Evolutionary conservation across 92 coral and sea anemone genomes (phyloP).

Genomic region (Actinernus sp.): DNA sequence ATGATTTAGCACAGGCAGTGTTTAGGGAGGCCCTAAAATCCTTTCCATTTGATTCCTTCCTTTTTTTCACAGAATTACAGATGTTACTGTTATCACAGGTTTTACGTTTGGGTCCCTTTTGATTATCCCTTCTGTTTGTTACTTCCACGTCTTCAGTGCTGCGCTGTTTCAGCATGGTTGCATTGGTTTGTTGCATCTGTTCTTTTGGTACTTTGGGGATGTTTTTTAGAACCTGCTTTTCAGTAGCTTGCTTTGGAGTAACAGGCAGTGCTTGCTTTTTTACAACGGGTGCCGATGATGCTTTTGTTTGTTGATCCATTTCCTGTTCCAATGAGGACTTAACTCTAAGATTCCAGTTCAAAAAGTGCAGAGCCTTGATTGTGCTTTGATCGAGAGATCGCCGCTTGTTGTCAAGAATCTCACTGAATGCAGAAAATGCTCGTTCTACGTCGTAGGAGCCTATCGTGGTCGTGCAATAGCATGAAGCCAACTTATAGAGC

Average conservation of each 20-base stretch:
- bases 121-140: no score
- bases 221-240: no score
- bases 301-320: conserved; percentile 3
- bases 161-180: no score
- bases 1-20: background rate
- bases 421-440: conserved; percentile 57
- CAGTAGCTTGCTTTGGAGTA: no score
- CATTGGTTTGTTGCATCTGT: background rate
- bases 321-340: conserved; percentile 28
- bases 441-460: conserved; percentile 63
- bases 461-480: conserved; percentile 58
- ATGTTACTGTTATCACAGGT: no score
- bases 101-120: no score
- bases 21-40: background rate
- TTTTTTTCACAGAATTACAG: no score
- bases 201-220: background rate
- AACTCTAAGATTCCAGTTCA: conserved; percentile 56
- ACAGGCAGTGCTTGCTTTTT: no score
- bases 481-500: conserved; percentile 63
- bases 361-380: conserved; percentile 54
- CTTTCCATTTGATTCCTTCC: background rate
- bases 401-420: conserved; percentile 57
- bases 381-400: conserved; percentile 54
- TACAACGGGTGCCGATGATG: background rate
- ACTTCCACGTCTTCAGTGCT: no score